Percentiles rank a stretch among this genome's conserved stretches.
These are phyloP conservation scores for Trypoxylus dichotomus DNA, from an alignment of 1,140 invertebrate species.

Conservation along the genomic window DNA sequence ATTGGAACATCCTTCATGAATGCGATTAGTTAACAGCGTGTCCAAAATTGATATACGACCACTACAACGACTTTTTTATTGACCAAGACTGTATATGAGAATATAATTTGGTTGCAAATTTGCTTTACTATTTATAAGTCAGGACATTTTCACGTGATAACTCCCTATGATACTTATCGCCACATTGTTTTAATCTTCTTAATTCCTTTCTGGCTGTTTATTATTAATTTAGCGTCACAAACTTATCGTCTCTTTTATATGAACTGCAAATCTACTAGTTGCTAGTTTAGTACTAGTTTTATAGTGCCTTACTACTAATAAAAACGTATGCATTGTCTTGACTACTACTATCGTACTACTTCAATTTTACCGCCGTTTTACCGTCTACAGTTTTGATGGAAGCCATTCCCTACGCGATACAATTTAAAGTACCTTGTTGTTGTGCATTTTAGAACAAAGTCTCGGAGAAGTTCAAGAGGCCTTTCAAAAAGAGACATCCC, in stretches of 20 bases:
- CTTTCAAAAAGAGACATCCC: conserved; percentile 84
- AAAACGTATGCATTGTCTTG: background rate
- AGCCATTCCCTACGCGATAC: background rate
- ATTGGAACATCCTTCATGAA: too few relatives aligned
- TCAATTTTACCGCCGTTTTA: background rate
- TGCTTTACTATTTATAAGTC: too few relatives aligned
- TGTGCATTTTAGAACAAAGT: conserved; percentile 70
- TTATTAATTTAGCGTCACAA: background rate
- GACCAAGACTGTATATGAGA: too few relatives aligned
- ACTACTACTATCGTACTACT: background rate
- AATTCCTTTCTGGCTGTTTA: too few relatives aligned
- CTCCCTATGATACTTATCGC: too few relatives aligned
- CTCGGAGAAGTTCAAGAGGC: conserved; percentile 83
- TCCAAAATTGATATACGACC: too few relatives aligned
- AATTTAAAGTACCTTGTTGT: background rate
- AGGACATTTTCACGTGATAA: too few relatives aligned
- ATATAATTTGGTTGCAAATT: too few relatives aligned
- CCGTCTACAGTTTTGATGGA: background rate
- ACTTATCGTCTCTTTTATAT: background rate
- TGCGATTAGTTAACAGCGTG: too few relatives aligned
- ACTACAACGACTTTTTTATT: too few relatives aligned
- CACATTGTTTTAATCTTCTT: too few relatives aligned
- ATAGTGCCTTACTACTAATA: background rate
- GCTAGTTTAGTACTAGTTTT: background rate
- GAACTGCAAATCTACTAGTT: background rate